Conservation (phyloP, 2,113 vertebrate species). For the Typhlomys cinereus region DNA sequence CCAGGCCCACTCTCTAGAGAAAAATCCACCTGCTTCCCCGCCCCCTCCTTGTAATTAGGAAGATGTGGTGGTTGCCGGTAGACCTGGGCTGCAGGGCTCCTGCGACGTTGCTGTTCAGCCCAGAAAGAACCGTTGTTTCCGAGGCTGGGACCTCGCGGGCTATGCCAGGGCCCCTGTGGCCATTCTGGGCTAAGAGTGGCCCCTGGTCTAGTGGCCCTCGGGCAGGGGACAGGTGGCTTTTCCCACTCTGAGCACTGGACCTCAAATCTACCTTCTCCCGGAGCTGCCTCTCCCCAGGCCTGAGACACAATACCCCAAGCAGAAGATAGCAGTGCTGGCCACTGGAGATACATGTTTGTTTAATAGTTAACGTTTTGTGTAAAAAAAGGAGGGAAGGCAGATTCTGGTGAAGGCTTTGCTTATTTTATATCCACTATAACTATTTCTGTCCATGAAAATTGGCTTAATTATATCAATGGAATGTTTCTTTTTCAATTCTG, state of each 20-base stretch:
- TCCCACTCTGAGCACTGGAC: not conserved
- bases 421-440: conserved; percentile 92
- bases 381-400: conserved; percentile 78
- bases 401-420: conserved; percentile 90
- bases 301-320: conserved; percentile 63
- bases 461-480: conserved; percentile 94
- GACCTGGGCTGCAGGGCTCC: not conserved
- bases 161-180: not conserved
- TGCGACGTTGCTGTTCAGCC: not conserved
- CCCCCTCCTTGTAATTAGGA: not conserved
- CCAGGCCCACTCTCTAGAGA: not conserved
- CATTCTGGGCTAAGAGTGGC: not conserved
- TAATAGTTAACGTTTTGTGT: conserved; percentile 91
- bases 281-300: conserved; percentile 15
- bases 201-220: too few species aligned
- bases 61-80: not conserved
- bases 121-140: too few species aligned
- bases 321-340: conserved; percentile 83
- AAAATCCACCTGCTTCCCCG: not conserved
- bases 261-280: not conserved
- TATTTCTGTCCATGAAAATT: conserved; percentile 94
- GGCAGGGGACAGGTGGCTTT: not conserved
- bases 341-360: conserved; percentile 86
- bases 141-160: not conserved
- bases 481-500: conserved; percentile 93